These are phyloP conservation scores for Chionodraco myersi DNA, from an alignment of 2,113 vertebrate species.

Conservation along the genomic window DNA sequence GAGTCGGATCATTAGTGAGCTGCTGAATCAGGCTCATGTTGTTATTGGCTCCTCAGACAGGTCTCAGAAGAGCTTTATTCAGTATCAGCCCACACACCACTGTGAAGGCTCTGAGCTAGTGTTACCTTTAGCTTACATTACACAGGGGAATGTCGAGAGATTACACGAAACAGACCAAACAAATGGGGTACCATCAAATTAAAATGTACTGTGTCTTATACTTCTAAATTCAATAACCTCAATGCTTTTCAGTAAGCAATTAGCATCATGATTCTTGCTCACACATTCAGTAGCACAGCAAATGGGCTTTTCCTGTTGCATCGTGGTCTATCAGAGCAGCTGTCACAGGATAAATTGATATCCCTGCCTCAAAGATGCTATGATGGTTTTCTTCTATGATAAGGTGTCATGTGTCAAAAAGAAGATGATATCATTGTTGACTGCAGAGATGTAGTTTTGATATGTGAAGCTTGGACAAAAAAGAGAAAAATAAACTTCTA, in stretches of 20 bases:
- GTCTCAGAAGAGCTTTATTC: constrained; percentile 35
- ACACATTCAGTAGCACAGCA: background rate
- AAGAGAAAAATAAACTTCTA: too few relatives aligned
- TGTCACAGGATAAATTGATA: background rate
- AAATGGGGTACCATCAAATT: background rate
- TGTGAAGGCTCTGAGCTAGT: constrained; percentile 16
- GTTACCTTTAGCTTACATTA: background rate
- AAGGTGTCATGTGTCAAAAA: background rate
- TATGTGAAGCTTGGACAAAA: too few relatives aligned
- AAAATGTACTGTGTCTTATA: background rate
- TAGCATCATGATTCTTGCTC: background rate
- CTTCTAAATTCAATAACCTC: too few relatives aligned
- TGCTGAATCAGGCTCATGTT: constrained; percentile 48
- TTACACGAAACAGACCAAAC: background rate
- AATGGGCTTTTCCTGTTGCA: background rate
- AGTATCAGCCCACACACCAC: constrained; percentile 40
- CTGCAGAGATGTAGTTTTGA: background rate
- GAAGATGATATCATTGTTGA: too few relatives aligned
- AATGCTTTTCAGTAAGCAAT: background rate
- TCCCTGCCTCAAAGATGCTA: background rate
- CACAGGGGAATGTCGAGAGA: constrained; percentile 1
- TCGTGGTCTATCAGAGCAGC: background rate
- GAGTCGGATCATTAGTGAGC: constrained; percentile 35
- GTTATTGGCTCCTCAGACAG: constrained; percentile 36
- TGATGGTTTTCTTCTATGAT: background rate